phyloP scores from a whole-genome alignment of 1,140 invertebrate species.

The Tetragnatha versicolor region DNA sequence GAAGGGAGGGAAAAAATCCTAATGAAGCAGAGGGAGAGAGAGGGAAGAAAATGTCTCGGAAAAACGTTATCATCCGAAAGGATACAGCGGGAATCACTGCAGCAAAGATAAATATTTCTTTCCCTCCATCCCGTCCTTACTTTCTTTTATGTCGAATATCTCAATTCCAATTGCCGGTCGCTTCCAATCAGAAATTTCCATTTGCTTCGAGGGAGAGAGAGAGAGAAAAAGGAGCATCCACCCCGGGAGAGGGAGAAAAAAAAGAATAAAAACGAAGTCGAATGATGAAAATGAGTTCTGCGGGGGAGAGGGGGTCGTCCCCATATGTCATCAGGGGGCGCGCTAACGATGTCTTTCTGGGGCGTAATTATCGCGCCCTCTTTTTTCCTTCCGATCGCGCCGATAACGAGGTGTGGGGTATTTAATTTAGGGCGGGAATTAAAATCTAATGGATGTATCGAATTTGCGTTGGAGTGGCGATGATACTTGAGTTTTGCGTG shows the following conservation, averaged over 20 bases:
- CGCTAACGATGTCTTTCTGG: background rate
- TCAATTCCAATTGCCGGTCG: constrained; percentile 48
- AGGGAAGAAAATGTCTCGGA: too few relatives aligned
- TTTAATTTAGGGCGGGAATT: background rate
- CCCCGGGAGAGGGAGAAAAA: constrained; percentile 7
- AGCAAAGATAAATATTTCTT: constrained; percentile 42
- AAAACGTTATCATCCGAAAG: too few relatives aligned
- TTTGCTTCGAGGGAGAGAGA: constrained; percentile 39
- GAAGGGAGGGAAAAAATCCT: too few relatives aligned
- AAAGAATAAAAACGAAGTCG: constrained; percentile 11
- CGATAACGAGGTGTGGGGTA: background rate
- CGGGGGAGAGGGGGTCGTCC: background rate
- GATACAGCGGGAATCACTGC: too few relatives aligned
- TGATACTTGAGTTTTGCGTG: too few relatives aligned
- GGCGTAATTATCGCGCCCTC: too few relatives aligned
- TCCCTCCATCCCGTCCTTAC: constrained; percentile 12
- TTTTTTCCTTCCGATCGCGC: too few relatives aligned
- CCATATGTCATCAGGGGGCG: background rate
- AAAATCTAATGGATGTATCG: background rate
- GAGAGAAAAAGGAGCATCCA: constrained; percentile 34
- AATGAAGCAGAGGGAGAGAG: too few relatives aligned
- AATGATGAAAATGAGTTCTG: constrained; percentile 51
- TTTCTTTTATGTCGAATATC: constrained; percentile 51
- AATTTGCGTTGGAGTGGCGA: too few relatives aligned
- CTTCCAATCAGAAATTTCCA: constrained; percentile 55